These are phyloP conservation scores for Drosophila algonquin DNA, from an alignment of 2,888 invertebrate genomes.

Conservation along the genomic window DNA sequence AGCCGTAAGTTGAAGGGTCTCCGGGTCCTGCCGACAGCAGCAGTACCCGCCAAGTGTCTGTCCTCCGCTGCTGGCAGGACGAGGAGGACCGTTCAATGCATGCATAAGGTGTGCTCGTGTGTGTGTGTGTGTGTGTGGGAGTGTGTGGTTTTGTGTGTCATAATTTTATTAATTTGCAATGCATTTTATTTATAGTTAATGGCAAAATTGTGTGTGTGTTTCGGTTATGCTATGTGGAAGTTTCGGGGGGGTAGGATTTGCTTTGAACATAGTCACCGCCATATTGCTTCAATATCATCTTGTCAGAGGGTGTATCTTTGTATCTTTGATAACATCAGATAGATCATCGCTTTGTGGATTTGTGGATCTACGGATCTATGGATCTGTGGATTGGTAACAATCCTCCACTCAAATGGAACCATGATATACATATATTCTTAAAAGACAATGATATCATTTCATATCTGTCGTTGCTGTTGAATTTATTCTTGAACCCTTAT, in stretches of 20 bases:
- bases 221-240: constrained; percentile 41
- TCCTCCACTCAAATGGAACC: neutral
- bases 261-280: constrained; percentile 84
- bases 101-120: constrained; percentile 25
- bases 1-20: constrained; percentile 34
- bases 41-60: constrained; percentile 34
- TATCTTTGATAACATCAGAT: constrained; percentile 14
- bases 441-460: neutral
- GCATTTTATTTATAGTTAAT: constrained; percentile 37
- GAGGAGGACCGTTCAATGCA: constrained; percentile 4
- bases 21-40: constrained; percentile 33
- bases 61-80: constrained; percentile 26
- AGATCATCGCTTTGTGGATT: neutral
- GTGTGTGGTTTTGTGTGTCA: constrained; percentile 24
- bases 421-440: neutral
- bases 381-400: neutral
- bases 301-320: constrained; percentile 56
- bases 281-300: constrained; percentile 83
- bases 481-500: constrained; percentile 10
- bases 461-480: constrained; percentile 13
- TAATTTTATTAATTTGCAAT: constrained; percentile 49
- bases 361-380: neutral
- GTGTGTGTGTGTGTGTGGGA: constrained; percentile 14
- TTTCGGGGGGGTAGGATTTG: constrained; percentile 35
- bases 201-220: constrained; percentile 30